Base-by-base conservation (phyloP, 64 coral and sea anemone genomes). In the Anthopleura sola region DNA sequence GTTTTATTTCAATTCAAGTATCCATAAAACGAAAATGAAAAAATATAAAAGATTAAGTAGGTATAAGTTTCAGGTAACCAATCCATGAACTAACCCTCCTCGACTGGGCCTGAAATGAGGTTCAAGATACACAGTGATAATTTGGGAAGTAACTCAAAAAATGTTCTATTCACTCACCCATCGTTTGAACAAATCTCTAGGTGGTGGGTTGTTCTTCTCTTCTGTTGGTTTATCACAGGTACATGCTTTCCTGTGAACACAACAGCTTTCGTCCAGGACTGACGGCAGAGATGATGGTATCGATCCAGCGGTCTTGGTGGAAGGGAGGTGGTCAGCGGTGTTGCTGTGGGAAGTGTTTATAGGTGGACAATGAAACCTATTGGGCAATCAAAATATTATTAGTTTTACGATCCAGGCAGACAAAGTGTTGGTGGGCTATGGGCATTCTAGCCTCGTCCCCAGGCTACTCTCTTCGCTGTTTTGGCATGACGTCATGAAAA, bases 171-270 rank as follows among this genome's bases (percentile, higher is more conserved):
- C 21, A 79, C 76, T 79, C 19, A 79, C 76, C 76, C 76, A 79
- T 26, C 44, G 76, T 1, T 48, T 79, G 17, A 44, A 79, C 36
- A 79, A 0, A 79, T 79, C 44, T 79, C 44, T 79, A 11, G 39
- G 16, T 46, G 76, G 37, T 4, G 44, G 6, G 4, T 44, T 44
- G 9, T 79, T 48, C 76, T 48, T 79, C 16, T 79, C 76, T 26
- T n/a, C 76, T 36, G 66, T 3, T 23, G 14, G 26, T 11, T 24
- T 79, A 26, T 44, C 76, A 79, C 37, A 79, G 6, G 16, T 48
- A 79, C 76, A 79, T 21, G 76, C 6, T 79, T 79, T 79, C 18
- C 44, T 79, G 24, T 79, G 76, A 0, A 79, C 76, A 44, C 76
- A 79, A 28, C 37, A 38, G 19, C 36, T 18, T 16, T 79, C 76